Evolutionary conservation across 2,113 vertebrate species (phyloP), one percentile per base, ranked within the genome.

Genomic region (Melanerpes formicivorus): DNA sequence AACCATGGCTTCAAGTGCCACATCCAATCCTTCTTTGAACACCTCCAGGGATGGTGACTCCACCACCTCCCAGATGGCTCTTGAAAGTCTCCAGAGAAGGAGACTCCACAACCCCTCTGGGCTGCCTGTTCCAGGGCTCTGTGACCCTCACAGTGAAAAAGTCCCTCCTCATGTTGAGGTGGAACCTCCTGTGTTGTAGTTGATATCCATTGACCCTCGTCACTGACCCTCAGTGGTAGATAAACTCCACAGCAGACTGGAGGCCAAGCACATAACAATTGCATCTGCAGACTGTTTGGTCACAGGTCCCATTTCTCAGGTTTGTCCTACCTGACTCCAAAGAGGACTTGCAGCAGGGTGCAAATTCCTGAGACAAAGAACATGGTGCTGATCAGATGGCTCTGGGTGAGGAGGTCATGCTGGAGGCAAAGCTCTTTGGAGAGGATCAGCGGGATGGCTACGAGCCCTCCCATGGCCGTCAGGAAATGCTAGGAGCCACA

Each of bases 311-410:
- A 25, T 32, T 60, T 81, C 93, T 89, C 75, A 46, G 21, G 21
- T 88, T 94, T 95, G 70, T 54, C 97, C 90, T 97, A 99, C 99
- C 99, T 99, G 93, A 99, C 96, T 46, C 99, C 99, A n/a, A 99
- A 98, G 76, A 98, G 89, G 81, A 99, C 99, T 95, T 99, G 99
- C 91, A 99, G 95, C 72, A 99, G 97, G 18, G 99, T 99, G 95
- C 99, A 99, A 64, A 99, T 93, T 25, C 99, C 99, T 2, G 99
- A 99, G 90, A 99, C 98, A 22, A 99, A 99, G 98, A 99, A 99
- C 69, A 99, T 99, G 93, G 98, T 99, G 97, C 99, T 99, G 97
- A 99, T 99, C 89, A 99, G 98, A 93, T 99, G 98, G 96, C 98
- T 99, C 91, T 99, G 99, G 12, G 99, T 98, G 93, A 99, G 97